phyloP scores from a whole-genome alignment of 2,888 invertebrate genomes.

The Ischnura elegans region DNA sequence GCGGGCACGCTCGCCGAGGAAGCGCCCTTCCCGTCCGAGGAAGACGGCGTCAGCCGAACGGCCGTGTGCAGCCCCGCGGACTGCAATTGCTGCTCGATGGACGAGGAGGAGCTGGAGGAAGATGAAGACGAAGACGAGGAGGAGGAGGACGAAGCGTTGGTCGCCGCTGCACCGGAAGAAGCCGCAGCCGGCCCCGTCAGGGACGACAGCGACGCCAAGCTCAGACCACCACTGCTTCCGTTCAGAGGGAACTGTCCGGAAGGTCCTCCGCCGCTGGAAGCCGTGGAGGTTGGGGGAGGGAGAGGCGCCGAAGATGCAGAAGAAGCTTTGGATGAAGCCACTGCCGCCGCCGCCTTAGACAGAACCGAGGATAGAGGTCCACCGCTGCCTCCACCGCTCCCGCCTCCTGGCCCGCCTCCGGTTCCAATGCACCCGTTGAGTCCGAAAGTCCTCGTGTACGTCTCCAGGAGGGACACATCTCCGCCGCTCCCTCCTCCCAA shows the following conservation, averaged over 20 bases:
- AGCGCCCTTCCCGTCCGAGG: constrained; percentile 4
- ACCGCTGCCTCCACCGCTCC: constrained; percentile 72
- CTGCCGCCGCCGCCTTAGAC: constrained; percentile 75
- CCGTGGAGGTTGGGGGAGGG: constrained; percentile 73
- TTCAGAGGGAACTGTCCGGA: constrained; percentile 75
- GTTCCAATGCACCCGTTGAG: constrained; percentile 75
- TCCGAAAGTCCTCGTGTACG: constrained; percentile 85
- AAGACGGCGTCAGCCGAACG: constrained; percentile 68
- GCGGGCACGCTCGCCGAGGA: constrained; percentile 67
- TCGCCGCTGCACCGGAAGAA: not conserved
- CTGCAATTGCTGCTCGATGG: constrained; percentile 69
- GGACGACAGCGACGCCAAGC: constrained; percentile 56
- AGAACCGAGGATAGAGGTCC: constrained; percentile 75
- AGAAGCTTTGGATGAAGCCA: constrained; percentile 74
- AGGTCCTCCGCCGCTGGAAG: constrained; percentile 73
- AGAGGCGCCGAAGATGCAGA: constrained; percentile 73
- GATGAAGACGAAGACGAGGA: constrained; percentile 84
- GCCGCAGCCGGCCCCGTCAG: constrained; percentile 40
- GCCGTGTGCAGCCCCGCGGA: constrained; percentile 68
- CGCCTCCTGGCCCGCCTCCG: constrained; percentile 76
- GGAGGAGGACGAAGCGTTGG: constrained; percentile 75
- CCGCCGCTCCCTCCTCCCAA: constrained; percentile 76
- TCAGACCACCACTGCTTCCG: constrained; percentile 26
- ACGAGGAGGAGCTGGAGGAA: constrained; percentile 77
- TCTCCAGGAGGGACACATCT: constrained; percentile 85